phyloP scores from a whole-genome alignment of 92 coral and sea anemone genomes.

The Epizoanthus illoricatus region DNA sequence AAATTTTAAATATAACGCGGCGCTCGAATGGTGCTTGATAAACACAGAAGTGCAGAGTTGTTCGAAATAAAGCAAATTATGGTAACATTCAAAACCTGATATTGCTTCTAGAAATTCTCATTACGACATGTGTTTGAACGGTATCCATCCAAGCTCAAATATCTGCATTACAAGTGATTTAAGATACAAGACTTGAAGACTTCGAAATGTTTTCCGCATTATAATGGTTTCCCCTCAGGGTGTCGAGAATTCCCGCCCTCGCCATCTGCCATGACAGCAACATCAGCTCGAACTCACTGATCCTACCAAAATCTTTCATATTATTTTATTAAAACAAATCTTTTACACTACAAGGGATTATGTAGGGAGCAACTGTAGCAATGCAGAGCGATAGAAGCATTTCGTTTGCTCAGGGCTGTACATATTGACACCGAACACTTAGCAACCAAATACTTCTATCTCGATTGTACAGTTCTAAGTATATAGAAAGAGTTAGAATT shows the following conservation, averaged over 20 bases:
- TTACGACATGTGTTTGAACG: not conserved
- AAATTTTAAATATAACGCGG: constrained; percentile 75
- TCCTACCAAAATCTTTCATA: constrained; percentile 63
- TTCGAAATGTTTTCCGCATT: constrained; percentile 11
- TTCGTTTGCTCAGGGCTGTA: constrained; percentile 29
- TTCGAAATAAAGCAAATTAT: not conserved
- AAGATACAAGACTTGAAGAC: not conserved
- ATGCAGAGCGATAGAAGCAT: constrained; percentile 26
- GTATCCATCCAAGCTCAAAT: constrained; percentile 3
- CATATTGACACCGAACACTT: constrained; percentile 5
- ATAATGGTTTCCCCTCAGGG: constrained; percentile 20
- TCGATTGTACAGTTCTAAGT: constrained; percentile 17
- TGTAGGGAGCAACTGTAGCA: constrained; percentile 1
- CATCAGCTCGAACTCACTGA: constrained; percentile 10
- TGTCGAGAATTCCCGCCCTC: constrained; percentile 33
- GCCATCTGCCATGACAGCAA: constrained; percentile 20
- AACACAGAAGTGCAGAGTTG: constrained; percentile 25
- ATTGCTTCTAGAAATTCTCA: not conserved
- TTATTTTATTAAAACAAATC: constrained; percentile 88
- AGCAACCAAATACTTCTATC: constrained; percentile 40
- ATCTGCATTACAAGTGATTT: constrained; percentile 3
- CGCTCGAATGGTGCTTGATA: constrained; percentile 33
- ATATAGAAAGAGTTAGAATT: not conserved
- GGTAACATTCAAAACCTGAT: not conserved
- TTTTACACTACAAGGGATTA: constrained; percentile 48